Evolutionary conservation across 2,113 vertebrate genomes (phyloP), one percentile per base, ranked within the genome.

Genomic region (Gallinago media): DNA sequence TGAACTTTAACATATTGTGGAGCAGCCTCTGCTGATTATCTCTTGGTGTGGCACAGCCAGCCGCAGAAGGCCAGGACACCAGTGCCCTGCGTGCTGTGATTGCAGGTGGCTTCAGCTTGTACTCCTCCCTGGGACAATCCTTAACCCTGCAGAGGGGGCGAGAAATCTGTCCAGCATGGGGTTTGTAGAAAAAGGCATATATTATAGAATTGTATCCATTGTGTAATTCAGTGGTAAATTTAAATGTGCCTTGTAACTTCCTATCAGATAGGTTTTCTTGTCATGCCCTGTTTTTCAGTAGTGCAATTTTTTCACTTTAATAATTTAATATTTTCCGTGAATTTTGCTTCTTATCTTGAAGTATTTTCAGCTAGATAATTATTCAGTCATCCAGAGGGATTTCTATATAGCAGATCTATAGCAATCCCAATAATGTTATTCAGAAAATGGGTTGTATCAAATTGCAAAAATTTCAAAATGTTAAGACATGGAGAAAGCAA

Each of bases 91-190:
- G 0, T 11, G 50, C n/a, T 22, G 8, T 3, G 61, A 26, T 19
- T 15, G 36, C 32, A 3, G 36, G 1, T 2, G 21, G 8, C n/a
- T 36, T 18, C 46, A 25, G 83, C 66, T 5, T 23, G 31, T 18
- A 3, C 52, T 29, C 13, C 36, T 49, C 18, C 46, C 72, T 2
- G 3, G 63, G 15, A 75, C 52, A 18, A 17, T 16, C 46, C 70
- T 3, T 2, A 49, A 4, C 47, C 25, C 21, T 0, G 0, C 46
- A 29, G 27, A 79, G 12, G 36, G 17, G 3, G 13, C 0, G 12
- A 15, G 47, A 52, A 34, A 21, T 42, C 25, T 22, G 46, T 8
- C 34, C 47, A 14, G 42, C 0, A 0, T 5, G 4, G 44, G 42
- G 17, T 78, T 59, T 4, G 2, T 21, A 36, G 49, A 12, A 16